These are phyloP conservation scores for Ischnus inquisitorius DNA, from an alignment of 2,888 invertebrate species.

Conservation along the genomic window DNA sequence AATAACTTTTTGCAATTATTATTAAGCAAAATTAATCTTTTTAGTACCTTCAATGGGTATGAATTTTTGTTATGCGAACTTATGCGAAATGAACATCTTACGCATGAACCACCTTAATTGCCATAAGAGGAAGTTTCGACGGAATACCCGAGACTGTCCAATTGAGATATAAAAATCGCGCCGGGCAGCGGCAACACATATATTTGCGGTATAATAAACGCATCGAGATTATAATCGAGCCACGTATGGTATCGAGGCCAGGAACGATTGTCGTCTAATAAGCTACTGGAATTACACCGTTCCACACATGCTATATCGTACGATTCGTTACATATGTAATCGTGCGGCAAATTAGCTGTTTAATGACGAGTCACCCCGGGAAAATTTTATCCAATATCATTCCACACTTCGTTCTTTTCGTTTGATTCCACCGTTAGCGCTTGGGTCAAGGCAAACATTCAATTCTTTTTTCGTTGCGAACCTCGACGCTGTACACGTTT, in stretches of 20 bases:
- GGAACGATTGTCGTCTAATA: conserved; percentile 39
- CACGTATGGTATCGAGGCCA: conserved; percentile 37
- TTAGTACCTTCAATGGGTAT: no score
- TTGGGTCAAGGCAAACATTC: conserved; percentile 54
- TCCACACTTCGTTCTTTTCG: neutral
- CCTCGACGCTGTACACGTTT: neutral
- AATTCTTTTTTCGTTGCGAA: conserved; percentile 26
- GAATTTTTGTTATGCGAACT: no score
- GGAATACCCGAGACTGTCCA: neutral
- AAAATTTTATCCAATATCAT: conserved; percentile 18
- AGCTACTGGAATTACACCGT: conserved; percentile 58
- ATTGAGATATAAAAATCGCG: no score
- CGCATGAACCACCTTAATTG: no score
- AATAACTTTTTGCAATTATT: no score
- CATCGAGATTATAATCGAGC: conserved; percentile 50
- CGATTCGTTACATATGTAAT: conserved; percentile 43
- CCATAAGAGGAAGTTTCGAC: neutral
- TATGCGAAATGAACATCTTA: no score
- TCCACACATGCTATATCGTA: conserved; percentile 18
- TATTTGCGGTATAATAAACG: conserved; percentile 25
- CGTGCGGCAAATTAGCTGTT: conserved; percentile 31
- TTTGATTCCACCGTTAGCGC: conserved; percentile 23
- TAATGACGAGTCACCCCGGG: conserved; percentile 17
- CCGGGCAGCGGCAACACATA: neutral
- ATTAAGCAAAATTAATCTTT: no score